Evolutionary conservation across 2,797 vertebrate genomes (phyloP).

Genomic region (Moxostoma hubbsi): DNA sequence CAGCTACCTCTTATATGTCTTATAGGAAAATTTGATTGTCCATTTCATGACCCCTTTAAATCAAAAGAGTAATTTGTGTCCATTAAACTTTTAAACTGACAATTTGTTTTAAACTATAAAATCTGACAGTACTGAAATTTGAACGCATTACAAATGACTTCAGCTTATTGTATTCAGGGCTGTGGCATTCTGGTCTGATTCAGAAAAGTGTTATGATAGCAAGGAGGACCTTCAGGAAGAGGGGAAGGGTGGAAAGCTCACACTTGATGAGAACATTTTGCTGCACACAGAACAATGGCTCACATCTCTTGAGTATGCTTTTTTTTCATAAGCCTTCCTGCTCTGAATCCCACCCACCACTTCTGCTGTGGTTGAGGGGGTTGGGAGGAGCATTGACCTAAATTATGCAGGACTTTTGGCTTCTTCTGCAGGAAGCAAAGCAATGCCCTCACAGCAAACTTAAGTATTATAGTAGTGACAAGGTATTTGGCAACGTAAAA

Average conservation of each 20-base stretch:
- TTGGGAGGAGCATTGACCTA: not conserved
- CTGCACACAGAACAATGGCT: slow-evolving; percentile 54
- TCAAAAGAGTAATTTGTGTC: not conserved
- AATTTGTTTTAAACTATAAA: not conserved
- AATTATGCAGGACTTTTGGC: slow-evolving; percentile 24
- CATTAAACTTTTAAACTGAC: not conserved
- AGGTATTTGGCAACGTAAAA: slow-evolving; percentile 9
- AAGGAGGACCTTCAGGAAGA: slow-evolving; percentile 44
- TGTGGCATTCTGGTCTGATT: not conserved
- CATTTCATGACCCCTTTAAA: not conserved
- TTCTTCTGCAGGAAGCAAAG: slow-evolving; percentile 41
- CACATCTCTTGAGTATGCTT: slow-evolving; percentile 39
- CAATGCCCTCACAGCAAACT: not conserved
- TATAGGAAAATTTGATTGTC: no score
- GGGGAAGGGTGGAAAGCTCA: slow-evolving; percentile 48
- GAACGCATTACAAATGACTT: not conserved
- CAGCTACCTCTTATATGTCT: no score
- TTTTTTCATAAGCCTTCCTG: slow-evolving; percentile 57
- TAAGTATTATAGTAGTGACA: slow-evolving; percentile 2
- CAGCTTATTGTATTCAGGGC: slow-evolving; percentile 2
- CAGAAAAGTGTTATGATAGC: slow-evolving; percentile 34
- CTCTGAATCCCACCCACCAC: slow-evolving; percentile 53
- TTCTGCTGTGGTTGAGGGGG: slow-evolving; percentile 34
- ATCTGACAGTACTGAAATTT: not conserved
- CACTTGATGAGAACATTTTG: slow-evolving; percentile 49